A percentile compares a stretch with the other conserved stretches of the same genome.
phyloP scores from a whole-genome alignment of 2,888 invertebrate species.

The Acanthosepion lycidas region DNA sequence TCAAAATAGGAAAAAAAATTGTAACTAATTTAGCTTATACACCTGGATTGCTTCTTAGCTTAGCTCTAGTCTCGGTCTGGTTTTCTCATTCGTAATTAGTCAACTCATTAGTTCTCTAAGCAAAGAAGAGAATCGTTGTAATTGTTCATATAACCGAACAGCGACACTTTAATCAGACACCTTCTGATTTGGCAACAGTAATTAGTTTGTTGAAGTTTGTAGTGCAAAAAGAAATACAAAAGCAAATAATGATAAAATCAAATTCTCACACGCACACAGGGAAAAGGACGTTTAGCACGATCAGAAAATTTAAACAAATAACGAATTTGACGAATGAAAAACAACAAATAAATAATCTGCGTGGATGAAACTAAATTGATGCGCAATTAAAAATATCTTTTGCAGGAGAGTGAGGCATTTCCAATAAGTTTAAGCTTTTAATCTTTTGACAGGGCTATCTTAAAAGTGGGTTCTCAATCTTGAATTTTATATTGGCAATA shows the following conservation, averaged over 20 bases:
- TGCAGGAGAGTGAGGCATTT: background rate
- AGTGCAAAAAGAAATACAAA: background rate
- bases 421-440: background rate
- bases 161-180: constrained; percentile 11
- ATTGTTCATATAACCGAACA: background rate
- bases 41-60: background rate
- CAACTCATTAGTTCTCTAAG: background rate
- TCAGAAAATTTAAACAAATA: background rate
- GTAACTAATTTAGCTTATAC: background rate
- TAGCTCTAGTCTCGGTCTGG: background rate
- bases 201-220: background rate
- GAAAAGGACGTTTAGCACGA: background rate
- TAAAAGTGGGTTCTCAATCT: background rate
- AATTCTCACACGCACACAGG: background rate
- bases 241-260: background rate
- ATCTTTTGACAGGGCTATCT: background rate
- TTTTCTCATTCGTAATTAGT: background rate
- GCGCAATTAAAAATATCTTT: background rate
- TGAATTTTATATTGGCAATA: background rate
- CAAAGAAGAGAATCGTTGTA: background rate
- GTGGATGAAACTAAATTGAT: background rate
- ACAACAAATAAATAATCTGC: background rate
- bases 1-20: background rate
- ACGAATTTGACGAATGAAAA: background rate
- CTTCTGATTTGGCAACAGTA: background rate